Evolutionary conservation across 2,113 vertebrate genomes (phyloP).

Genomic region (Gambusia holbrooki): DNA sequence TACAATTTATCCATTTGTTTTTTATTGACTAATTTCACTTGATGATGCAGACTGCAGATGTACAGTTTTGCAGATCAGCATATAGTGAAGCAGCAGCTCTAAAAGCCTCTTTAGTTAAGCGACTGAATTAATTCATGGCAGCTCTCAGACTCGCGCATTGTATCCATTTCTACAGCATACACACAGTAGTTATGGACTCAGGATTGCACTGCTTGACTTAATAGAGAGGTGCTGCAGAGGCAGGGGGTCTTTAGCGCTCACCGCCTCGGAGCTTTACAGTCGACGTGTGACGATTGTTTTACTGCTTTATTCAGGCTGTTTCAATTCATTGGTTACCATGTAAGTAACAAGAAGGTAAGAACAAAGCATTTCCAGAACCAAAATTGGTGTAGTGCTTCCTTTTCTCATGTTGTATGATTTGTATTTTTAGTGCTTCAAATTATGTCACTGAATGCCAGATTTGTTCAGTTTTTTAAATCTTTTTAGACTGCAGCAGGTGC

Average conservation of each 20-base stretch:
- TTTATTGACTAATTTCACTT: slow-evolving; percentile 2
- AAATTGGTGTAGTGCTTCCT: not conserved
- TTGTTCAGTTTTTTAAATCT: not conserved
- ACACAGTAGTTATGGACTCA: slow-evolving; percentile 5
- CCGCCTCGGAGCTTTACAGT: not conserved
- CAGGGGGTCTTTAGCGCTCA: not conserved
- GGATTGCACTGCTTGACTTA: not conserved
- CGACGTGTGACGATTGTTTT: not conserved
- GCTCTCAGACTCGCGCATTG: not conserved
- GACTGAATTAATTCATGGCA: not conserved
- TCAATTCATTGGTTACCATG: not conserved
- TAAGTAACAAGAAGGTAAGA: not conserved
- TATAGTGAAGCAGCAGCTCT: not conserved
- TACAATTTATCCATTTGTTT: not conserved
- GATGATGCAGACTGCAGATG: not conserved
- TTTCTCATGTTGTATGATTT: not conserved
- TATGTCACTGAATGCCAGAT: not conserved
- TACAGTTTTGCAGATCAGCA: not conserved
- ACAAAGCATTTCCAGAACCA: not conserved
- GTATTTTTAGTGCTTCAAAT: not conserved
- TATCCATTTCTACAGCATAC: slow-evolving; percentile 15
- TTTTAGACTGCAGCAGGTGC: too few species aligned
- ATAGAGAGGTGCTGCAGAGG: slow-evolving; percentile 2
- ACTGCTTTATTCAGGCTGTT: not conserved
- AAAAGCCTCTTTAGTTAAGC: not conserved